Evolutionary conservation across 2,113 vertebrate genomes (phyloP).

Genomic region (Pampusana beccarii): DNA sequence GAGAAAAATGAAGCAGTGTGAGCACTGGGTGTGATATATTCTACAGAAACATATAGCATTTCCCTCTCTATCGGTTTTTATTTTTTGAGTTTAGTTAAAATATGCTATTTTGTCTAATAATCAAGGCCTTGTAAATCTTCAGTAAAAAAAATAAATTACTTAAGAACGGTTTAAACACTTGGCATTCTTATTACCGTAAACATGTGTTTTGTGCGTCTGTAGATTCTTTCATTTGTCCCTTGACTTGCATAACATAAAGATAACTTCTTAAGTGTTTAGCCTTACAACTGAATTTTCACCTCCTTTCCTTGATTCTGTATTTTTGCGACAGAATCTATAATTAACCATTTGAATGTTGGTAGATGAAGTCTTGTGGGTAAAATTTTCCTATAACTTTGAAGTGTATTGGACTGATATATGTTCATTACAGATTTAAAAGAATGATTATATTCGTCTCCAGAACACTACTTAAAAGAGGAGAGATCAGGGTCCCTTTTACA

Average conservation of each 20-base stretch:
- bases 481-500: background rate
- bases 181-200: conserved; percentile 16
- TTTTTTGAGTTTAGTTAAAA: conserved; percentile 72
- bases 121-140: conserved; percentile 79
- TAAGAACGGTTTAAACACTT: conserved; percentile 66
- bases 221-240: background rate
- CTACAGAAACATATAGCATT: conserved; percentile 39
- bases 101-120: conserved; percentile 80
- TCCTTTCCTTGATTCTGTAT: background rate
- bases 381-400: background rate
- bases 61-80: conserved; percentile 66
- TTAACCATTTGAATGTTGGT: background rate
- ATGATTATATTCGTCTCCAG: background rate
- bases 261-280: background rate
- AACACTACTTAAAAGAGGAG: background rate
- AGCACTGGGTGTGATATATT: conserved; percentile 56
- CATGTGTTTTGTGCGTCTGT: background rate
- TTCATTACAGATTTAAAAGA: background rate
- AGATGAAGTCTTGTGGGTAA: background rate
- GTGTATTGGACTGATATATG: background rate
- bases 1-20: conserved; percentile 38
- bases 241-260: background rate
- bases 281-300: background rate
- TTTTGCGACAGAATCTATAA: background rate
- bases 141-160: conserved; percentile 77